phyloP scores from a whole-genome alignment of 2,797 vertebrate genomes.

The Naso thynnoides region DNA sequence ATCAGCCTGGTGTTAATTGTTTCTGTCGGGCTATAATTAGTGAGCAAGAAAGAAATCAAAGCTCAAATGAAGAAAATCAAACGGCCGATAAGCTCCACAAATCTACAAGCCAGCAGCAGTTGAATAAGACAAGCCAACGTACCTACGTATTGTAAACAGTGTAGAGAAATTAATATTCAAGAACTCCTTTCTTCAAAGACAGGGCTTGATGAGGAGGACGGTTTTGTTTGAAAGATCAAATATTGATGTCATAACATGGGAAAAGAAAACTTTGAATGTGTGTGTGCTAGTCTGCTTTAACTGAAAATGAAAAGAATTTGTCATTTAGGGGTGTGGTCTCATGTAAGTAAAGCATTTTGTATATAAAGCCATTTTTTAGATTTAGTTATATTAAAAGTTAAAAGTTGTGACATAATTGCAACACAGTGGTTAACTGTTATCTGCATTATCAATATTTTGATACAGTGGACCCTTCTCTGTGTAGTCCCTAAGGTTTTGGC shows the following conservation, averaged over 20 bases:
- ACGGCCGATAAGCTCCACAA: conserved; percentile 31
- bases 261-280: conserved; percentile 15
- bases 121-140: conserved; percentile 41
- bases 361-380: not conserved
- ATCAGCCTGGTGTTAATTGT: conserved; percentile 54
- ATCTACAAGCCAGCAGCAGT: conserved; percentile 50
- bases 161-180: conserved; percentile 43
- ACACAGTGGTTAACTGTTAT: not conserved
- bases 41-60: conserved; percentile 57
- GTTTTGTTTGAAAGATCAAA: conserved; percentile 47
- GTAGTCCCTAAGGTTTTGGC: conserved; percentile 87
- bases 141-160: conserved; percentile 17
- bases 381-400: not conserved
- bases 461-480: conserved; percentile 16
- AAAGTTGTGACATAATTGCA: not conserved
- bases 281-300: conserved; percentile 28
- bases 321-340: not conserved
- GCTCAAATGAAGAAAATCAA: conserved; percentile 54
- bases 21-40: conserved; percentile 62
- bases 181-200: conserved; percentile 48
- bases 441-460: not conserved
- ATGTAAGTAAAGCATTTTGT: not conserved
- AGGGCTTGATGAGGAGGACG: conserved; percentile 21
- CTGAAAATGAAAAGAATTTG: conserved; percentile 15
- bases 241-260: conserved; percentile 45